Conservation (phyloP, 2,113 vertebrate genomes). For the Serilophus lunatus region DNA sequence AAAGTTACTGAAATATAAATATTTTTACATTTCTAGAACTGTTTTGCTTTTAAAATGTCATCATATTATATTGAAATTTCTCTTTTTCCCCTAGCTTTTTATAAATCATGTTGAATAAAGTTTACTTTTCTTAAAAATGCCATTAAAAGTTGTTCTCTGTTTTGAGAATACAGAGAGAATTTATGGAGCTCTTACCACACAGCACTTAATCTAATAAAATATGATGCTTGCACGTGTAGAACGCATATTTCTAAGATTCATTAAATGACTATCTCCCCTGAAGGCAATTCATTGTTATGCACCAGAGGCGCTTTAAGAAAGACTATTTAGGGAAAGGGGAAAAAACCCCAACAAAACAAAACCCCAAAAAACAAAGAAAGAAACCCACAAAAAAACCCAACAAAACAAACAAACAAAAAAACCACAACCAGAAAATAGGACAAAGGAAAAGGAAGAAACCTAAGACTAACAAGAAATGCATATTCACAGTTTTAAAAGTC, state of each 20-base stretch:
- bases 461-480: slow-evolving; percentile 43
- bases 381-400: neutral
- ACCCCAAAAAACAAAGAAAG: no score
- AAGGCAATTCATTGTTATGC: slow-evolving; percentile 56
- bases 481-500: slow-evolving; percentile 57
- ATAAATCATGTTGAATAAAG: neutral
- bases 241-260: slow-evolving; percentile 47
- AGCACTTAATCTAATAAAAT: slow-evolving; percentile 14
- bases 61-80: neutral
- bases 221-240: neutral
- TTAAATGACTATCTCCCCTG: slow-evolving; percentile 46
- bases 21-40: neutral
- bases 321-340: neutral
- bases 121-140: neutral
- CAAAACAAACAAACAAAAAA: neutral
- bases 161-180: neutral
- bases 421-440: neutral
- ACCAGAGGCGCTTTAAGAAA: slow-evolving; percentile 30
- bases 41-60: neutral
- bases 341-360: neutral
- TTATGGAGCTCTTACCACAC: neutral
- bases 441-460: slow-evolving; percentile 8
- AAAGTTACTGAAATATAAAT: neutral
- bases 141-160: neutral
- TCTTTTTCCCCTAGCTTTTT: neutral